Base-by-base conservation (phyloP, 1,140 invertebrate species). In the Drosophila sturtevanti region DNA sequence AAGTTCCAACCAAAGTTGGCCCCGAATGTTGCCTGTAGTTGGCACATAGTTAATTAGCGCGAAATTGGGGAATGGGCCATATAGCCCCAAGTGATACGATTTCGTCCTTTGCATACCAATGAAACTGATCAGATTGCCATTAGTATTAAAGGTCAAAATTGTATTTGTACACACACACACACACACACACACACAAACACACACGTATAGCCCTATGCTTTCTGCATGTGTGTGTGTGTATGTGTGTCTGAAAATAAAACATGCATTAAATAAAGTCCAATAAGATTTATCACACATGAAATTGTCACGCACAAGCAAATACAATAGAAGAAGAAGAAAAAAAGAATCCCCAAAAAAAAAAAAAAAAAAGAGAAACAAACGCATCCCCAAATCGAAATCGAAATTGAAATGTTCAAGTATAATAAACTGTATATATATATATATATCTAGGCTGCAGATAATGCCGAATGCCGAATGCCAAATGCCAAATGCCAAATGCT, bases 31-130 rank as follows among this genome's bases (percentile, higher is more conserved):
- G 41, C 41, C 69, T 68, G 63, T 78, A 70, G 71, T 76, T 86
- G 84, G 82, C 84, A 87, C 82, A 87, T 86, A 86, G 84, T 87
- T 87, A 87, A 87, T 87, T 87, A 87, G 82, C 84, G 82, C 75
- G 65, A 87, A 87, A 87, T 87, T 87, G 82, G 72, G 71, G 34
- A 61, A 44, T 24, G 48, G 37, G 12, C 11, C 34, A 35, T 34
- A 14, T n/a, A 4, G 41, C 35, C 68, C 38, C 3, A 22, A 21
- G 55, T 27, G 52, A 11, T 54, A n/a, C 5, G 44, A 31, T 38
- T 58, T 60, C 72, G 44, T 54, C 52, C 75, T 81, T 56, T 77
- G 82, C 79, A 79, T 87, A 75, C 72, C 79, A 89, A 87, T 89
- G 82, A 72, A 87, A 89, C 84, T 82, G 84, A 87, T 87, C 82